Evolutionary conservation across 2,888 invertebrate species (phyloP).

Genomic region (Pelosia muscerda): DNA sequence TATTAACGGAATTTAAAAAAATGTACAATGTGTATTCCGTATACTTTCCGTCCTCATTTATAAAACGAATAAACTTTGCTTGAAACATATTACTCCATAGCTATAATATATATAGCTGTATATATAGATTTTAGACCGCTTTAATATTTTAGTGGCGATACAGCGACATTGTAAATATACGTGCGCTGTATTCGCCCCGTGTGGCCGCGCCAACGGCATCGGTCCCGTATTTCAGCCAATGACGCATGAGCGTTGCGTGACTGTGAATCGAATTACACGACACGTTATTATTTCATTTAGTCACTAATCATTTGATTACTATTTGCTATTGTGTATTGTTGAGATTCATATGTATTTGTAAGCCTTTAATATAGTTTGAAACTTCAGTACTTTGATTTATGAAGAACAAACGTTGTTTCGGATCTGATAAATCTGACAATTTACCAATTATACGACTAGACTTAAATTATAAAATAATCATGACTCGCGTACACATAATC

Average conservation of each 20-base stretch:
- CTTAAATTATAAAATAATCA: not conserved
- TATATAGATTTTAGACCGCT: slow-evolving; percentile 28
- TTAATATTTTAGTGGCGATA: slow-evolving; percentile 30
- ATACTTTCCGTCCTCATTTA: too few species aligned
- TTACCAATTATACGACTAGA: not conserved
- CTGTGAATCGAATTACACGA: slow-evolving; percentile 35
- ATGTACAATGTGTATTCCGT: too few species aligned
- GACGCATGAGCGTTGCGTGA: slow-evolving; percentile 34
- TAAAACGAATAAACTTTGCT: too few species aligned
- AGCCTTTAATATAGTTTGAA: not conserved
- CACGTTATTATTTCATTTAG: slow-evolving; percentile 41
- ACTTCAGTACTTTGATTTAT: too few species aligned
- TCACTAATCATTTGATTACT: slow-evolving; percentile 37
- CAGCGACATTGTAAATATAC: slow-evolving; percentile 17
- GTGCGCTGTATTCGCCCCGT: slow-evolving; percentile 36
- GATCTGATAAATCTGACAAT: not conserved
- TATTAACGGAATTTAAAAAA: too few species aligned
- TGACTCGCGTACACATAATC: slow-evolving; percentile 1
- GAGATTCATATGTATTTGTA: not conserved
- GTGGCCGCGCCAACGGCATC: slow-evolving; percentile 34
- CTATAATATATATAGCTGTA: slow-evolving; percentile 28
- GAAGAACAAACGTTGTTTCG: too few species aligned
- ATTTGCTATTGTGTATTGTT: not conserved
- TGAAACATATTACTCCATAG: slow-evolving; percentile 38
- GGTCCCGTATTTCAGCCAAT: slow-evolving; percentile 46